A percentile compares a stretch with the other conserved stretches of the same genome.
These are phyloP conservation scores for Cirrhinus molitorella DNA, from an alignment of 2,797 vertebrate species.

Conservation along the genomic window DNA sequence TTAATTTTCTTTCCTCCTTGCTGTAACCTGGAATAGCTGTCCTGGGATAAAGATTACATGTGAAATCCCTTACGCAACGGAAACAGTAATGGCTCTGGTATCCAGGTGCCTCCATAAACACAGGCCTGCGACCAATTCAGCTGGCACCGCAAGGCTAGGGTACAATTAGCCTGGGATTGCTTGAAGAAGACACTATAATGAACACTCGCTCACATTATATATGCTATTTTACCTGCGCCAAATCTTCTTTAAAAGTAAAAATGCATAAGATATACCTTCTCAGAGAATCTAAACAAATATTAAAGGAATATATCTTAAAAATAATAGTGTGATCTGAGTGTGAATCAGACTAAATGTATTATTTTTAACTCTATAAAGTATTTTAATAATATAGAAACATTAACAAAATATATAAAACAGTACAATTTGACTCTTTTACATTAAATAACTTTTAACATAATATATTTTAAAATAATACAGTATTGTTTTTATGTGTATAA, in stretches of 20 bases:
- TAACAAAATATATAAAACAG: neutral
- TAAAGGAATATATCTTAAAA: neutral
- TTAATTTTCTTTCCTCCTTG: constrained; percentile 46
- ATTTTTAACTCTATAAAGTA: neutral
- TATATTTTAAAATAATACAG: too few species aligned
- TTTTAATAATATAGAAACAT: neutral
- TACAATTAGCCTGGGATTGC: constrained; percentile 17
- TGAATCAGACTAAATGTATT: neutral
- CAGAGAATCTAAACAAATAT: neutral
- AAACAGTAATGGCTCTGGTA: constrained; percentile 60
- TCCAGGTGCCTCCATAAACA: constrained; percentile 51
- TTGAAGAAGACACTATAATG: neutral
- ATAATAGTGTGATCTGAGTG: neutral
- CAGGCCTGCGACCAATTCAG: constrained; percentile 9
- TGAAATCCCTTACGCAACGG: constrained; percentile 75
- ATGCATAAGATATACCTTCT: neutral
- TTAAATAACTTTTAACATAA: too few species aligned
- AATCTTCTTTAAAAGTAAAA: neutral
- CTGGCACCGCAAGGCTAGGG: neutral
- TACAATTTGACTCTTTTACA: too few species aligned
- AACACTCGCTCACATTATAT: neutral
- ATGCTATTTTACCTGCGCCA: neutral
- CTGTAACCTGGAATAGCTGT: constrained; percentile 75
- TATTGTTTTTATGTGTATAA: too few species aligned
- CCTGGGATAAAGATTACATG: constrained; percentile 70